phyloP scores from a whole-genome alignment of 2,797 vertebrate genomes.

The Enteromius paludinosus region DNA sequence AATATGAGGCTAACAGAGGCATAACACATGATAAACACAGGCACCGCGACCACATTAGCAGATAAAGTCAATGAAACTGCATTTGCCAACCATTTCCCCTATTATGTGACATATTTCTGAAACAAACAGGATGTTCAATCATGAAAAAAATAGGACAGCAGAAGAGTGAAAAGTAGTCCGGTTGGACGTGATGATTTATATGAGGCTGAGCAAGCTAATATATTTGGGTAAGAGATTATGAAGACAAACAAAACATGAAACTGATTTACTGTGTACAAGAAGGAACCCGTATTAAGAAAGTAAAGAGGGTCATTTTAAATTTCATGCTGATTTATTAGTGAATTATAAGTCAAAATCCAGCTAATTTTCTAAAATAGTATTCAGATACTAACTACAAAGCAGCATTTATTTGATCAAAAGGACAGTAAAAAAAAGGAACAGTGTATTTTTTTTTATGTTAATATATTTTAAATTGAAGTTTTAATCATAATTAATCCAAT shows the following conservation, averaged over 20 bases:
- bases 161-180: neutral
- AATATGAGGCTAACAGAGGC: neutral
- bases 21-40: constrained; percentile 1
- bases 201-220: neutral
- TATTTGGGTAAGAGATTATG: neutral
- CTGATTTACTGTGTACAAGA: neutral
- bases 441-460: neutral
- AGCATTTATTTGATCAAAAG: neutral
- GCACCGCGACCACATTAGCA: neutral
- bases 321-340: neutral
- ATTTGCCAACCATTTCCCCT: neutral
- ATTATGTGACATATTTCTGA: neutral
- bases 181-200: neutral
- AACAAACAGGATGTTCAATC: neutral
- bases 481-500: neutral
- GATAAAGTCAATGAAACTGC: neutral
- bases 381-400: neutral
- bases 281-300: neutral
- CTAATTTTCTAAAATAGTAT: neutral
- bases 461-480: neutral
- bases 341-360: neutral
- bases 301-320: neutral
- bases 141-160: neutral
- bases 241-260: constrained; percentile 4
- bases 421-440: neutral